Evolutionary conservation across 2,797 vertebrate genomes (phyloP), one percentile per base, ranked within the genome.

Genomic region (Otus scops): DNA sequence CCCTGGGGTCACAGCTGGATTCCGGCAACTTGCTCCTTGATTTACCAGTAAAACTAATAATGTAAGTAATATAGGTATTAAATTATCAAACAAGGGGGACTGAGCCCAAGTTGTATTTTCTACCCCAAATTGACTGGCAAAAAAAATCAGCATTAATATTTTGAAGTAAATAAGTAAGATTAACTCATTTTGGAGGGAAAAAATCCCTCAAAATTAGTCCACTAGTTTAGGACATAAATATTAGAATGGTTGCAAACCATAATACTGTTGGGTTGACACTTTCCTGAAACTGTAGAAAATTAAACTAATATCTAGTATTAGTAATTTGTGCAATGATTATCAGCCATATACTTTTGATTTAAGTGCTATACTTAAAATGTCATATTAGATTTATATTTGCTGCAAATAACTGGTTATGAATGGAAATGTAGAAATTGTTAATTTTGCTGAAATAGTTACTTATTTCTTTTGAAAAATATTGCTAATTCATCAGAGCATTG

Each of bases 1-100:
- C 97, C 98, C 97, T 91, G 90, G 92, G 98, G 98, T 98, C 98
- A 98, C 98, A 98, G 98, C 98, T 98, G 98, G 97, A 97, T 97
- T 98, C 97, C n/a, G 50, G 97, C 96, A 97, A 97, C 95, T 97
- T 96, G 96, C 96, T 98, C 88, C 98, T 93, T 98, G 97, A 96
- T 98, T 97, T 98, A 97, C 96, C 97, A 98, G 97, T 96, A 97
- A 97, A 98, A 97, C 93, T 96, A 98, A 98, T 98, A 98, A 98
- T 28, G 21, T 85, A 94, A 97, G 87, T 91, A 97, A 97, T 98
- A 98, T 98, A 63, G 51, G 88, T 96, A 98, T 98, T 97, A 97
- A 97, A 97, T 98, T 97, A 97, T 97, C 96, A 97, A 96, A 93
- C 81, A 41, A 90, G 96, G 41, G 45, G 34, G 61, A 70, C 87